Evolutionary conservation across 1,140 invertebrate genomes (phyloP).

Genomic region (Lucilia cuprina): DNA sequence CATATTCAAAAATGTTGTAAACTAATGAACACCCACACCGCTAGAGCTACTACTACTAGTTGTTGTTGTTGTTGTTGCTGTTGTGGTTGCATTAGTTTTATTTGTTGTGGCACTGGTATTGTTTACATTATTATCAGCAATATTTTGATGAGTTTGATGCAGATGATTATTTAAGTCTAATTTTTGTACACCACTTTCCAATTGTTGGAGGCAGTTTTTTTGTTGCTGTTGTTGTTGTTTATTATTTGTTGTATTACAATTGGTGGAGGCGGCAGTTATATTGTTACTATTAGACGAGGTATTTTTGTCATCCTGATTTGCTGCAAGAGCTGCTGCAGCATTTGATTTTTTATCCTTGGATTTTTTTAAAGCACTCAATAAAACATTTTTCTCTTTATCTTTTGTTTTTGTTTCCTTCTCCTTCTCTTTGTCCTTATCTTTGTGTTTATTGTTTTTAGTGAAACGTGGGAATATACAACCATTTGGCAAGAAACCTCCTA

Average conservation of each 20-base stretch:
- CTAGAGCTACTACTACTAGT: neutral
- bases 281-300: neutral
- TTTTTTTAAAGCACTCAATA: slow-evolving; percentile 58
- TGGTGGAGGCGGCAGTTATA: neutral
- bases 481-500: slow-evolving; percentile 60
- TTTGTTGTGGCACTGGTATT: neutral
- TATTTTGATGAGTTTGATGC: slow-evolving; percentile 54
- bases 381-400: slow-evolving; percentile 52
- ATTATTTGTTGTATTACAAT: slow-evolving; percentile 18
- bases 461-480: slow-evolving; percentile 62
- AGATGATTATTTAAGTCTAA: slow-evolving; percentile 54
- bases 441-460: slow-evolving; percentile 59
- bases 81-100: neutral
- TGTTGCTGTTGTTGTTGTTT: slow-evolving; percentile 34
- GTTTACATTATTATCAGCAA: neutral
- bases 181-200: slow-evolving; percentile 58
- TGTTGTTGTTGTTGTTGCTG: neutral
- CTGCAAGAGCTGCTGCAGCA: slow-evolving; percentile 37
- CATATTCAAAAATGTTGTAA: too few relatives aligned
- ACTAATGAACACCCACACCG: slow-evolving; percentile 16
- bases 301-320: slow-evolving; percentile 44
- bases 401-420: slow-evolving; percentile 52
- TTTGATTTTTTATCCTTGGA: slow-evolving; percentile 55
- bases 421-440: slow-evolving; percentile 56
- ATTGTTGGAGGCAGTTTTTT: slow-evolving; percentile 59